phyloP scores from a whole-genome alignment of 2,888 invertebrate species.

The Cheilosia variabilis region DNA sequence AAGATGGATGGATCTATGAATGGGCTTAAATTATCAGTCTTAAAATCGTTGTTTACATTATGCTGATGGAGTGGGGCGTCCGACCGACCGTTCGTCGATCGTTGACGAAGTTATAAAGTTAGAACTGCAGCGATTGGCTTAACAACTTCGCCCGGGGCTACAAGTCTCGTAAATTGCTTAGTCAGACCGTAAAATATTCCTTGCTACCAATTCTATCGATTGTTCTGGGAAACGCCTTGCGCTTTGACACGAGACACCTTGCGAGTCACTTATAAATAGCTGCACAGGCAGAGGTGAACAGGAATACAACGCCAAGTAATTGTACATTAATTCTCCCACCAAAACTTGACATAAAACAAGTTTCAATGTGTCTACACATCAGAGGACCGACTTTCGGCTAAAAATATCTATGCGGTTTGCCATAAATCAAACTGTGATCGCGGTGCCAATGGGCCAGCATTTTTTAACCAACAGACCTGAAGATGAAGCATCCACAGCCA shows the following conservation, averaged over 20 bases:
- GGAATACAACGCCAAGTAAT: conserved; percentile 10
- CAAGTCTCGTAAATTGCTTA: conserved; percentile 11
- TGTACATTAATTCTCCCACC: conserved; percentile 2
- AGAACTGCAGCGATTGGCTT: not conserved
- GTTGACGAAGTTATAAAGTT: conserved; percentile 31
- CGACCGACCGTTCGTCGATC: conserved; percentile 49
- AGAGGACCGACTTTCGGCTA: conserved; percentile 25
- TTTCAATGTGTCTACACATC: conserved; percentile 49
- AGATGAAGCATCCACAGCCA: conserved; percentile 30
- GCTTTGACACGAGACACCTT: conserved; percentile 34
- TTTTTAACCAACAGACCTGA: conserved; percentile 19
- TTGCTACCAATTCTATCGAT: not conserved
- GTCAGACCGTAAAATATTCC: not conserved
- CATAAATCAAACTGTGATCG: conserved; percentile 83
- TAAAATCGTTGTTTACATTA: conserved; percentile 64
- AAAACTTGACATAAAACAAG: conserved; percentile 43
- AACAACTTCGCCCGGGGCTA: conserved; percentile 5
- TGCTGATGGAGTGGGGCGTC: conserved; percentile 37
- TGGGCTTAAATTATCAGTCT: conserved; percentile 64
- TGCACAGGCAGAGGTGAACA: not conserved
- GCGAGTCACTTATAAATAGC: conserved; percentile 30
- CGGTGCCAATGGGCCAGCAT: conserved; percentile 79
- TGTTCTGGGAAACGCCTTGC: conserved; percentile 22
- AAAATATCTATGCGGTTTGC: conserved; percentile 42
- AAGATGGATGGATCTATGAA: conserved; percentile 71